Percentiles rank a stretch among this genome's conserved stretches.
Conservation (phyloP, 2,797 vertebrate species). For the Urophycis tenuis region DNA sequence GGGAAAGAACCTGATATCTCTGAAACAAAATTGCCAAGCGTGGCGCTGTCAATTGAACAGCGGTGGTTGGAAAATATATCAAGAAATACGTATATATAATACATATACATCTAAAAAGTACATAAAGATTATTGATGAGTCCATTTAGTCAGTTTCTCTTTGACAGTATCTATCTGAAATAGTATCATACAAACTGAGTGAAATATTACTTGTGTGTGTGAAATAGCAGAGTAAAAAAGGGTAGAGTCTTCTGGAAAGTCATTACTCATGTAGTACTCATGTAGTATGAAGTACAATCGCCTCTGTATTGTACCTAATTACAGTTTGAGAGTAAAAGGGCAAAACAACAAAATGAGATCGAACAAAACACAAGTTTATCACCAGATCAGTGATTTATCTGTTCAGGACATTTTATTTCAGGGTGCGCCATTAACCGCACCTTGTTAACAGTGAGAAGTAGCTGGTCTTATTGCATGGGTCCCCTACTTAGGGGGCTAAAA, state of each 20-base stretch:
- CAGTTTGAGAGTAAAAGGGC: too few relatives aligned
- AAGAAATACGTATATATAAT: not conserved
- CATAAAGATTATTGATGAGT: too few relatives aligned
- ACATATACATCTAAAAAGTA: too few relatives aligned
- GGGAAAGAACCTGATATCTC: not conserved
- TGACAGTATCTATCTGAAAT: not conserved
- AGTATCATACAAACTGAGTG: not conserved
- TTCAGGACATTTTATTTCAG: constrained; percentile 11
- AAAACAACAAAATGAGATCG: too few relatives aligned
- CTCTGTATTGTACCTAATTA: not conserved
- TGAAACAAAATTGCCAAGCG: not conserved
- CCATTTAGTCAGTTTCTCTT: not conserved
- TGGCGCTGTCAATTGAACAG: not conserved
- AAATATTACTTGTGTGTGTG: too few relatives aligned
- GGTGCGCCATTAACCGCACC: not conserved
- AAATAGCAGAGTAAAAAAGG: too few relatives aligned
- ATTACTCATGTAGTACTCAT: constrained; percentile 2
- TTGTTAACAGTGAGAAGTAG: constrained; percentile 17
- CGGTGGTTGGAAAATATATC: not conserved
- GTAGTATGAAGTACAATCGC: not conserved
- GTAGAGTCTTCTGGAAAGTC: not conserved
- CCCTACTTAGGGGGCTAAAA: constrained; percentile 18
- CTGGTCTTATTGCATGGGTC: constrained; percentile 20
- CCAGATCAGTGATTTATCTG: not conserved
- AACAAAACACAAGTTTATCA: not conserved